phyloP scores from a whole-genome alignment of 2,797 vertebrate species.

The Dromococcyx pavoninus region DNA sequence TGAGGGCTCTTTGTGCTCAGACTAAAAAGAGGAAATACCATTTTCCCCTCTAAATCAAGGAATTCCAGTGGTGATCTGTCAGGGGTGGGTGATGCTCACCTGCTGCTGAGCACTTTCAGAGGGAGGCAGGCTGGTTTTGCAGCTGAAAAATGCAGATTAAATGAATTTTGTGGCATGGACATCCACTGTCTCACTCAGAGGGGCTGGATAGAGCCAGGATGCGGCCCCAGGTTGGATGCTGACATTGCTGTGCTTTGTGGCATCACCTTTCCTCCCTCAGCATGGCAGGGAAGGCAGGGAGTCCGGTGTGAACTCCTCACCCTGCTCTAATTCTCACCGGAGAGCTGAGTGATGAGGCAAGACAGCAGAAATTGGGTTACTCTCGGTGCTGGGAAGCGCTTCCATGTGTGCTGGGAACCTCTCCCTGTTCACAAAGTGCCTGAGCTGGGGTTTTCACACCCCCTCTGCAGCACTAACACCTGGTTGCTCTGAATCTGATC shows the following conservation, averaged over 20 bases:
- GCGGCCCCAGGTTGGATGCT: neutral
- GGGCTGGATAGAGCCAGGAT: neutral
- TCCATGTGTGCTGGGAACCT: neutral
- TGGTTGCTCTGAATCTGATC: neutral
- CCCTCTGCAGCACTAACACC: neutral
- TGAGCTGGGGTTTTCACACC: neutral
- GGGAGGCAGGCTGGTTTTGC: neutral
- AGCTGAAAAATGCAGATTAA: neutral
- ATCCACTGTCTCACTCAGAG: neutral
- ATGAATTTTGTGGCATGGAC: neutral
- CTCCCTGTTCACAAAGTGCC: neutral
- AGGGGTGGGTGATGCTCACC: fast-evolving
- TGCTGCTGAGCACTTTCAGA: neutral
- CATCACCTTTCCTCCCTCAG: neutral
- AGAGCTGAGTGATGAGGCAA: neutral
- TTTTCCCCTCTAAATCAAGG: neutral
- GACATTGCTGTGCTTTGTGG: neutral
- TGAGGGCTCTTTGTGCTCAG: neutral
- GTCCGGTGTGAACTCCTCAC: neutral
- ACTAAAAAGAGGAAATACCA: neutral
- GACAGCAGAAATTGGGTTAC: neutral
- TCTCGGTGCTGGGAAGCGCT: fast-evolving
- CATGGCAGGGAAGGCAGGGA: neutral
- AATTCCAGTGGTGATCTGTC: fast-evolving
- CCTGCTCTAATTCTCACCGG: neutral